Evolutionary conservation across 2,888 invertebrate species (phyloP).

Genomic region (Lottia gigantea): DNA sequence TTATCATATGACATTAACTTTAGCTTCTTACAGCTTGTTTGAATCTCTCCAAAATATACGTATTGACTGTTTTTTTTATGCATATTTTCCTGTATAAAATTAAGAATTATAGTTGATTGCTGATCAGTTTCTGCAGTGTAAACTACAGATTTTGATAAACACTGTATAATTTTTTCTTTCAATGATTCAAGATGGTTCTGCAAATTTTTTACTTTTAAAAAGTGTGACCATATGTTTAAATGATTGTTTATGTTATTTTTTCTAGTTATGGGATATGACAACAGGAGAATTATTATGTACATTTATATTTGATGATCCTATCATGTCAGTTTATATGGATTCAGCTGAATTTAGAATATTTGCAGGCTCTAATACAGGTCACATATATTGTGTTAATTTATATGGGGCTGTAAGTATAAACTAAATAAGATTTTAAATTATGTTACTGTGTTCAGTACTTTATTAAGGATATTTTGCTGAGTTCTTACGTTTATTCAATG

Average conservation of each 20-base stretch:
- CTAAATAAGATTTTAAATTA: not conserved
- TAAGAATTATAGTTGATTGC: no score
- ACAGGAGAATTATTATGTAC: slow-evolving; percentile 79
- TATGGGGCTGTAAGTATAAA: slow-evolving; percentile 71
- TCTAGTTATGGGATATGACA: slow-evolving; percentile 77
- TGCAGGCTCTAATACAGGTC: slow-evolving; percentile 80
- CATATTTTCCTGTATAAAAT: no score
- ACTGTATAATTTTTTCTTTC: no score
- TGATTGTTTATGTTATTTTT: slow-evolving; percentile 11
- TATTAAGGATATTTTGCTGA: not conserved
- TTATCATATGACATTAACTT: no score
- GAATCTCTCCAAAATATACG: no score
- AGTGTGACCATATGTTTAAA: not conserved
- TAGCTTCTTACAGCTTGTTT: no score
- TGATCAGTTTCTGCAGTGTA: no score
- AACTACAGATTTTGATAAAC: no score
- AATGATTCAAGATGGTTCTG: no score
- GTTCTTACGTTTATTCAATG: not conserved
- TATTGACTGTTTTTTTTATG: no score
- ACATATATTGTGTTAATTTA: slow-evolving; percentile 76
- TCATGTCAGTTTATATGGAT: slow-evolving; percentile 80
- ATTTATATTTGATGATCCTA: slow-evolving; percentile 78
- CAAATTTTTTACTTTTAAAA: no score
- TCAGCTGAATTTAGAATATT: slow-evolving; percentile 78
- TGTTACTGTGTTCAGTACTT: not conserved